A percentile compares a stretch with the other conserved stretches of the same genome.
Evolutionary conservation across 2,113 vertebrate genomes (phyloP).

Genomic region (Bos indicus): DNA sequence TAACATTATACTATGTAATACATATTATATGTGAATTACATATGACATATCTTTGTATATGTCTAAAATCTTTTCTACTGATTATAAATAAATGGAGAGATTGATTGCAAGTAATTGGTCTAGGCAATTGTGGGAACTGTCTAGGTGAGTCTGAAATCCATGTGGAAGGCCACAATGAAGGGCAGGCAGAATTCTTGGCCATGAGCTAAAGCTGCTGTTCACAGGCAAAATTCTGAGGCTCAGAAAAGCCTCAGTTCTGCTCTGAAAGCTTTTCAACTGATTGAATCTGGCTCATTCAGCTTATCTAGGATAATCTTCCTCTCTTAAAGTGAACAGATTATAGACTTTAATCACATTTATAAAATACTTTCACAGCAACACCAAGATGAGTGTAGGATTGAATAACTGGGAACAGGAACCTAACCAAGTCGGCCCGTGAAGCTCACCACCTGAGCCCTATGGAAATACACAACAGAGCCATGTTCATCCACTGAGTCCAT

Average conservation of each 20-base stretch:
- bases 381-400: neutral
- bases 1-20: neutral
- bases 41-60: neutral
- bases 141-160: neutral
- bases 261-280: neutral
- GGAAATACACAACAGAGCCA: rapidly evolving
- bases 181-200: neutral
- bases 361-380: neutral
- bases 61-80: neutral
- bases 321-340: neutral
- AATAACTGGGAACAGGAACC: neutral
- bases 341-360: neutral
- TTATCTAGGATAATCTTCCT: neutral
- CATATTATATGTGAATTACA: neutral
- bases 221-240: neutral
- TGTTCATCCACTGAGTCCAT: rapidly evolving
- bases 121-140: too few relatives aligned
- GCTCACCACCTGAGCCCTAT: rapidly evolving
- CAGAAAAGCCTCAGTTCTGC: neutral
- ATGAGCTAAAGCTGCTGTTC: neutral
- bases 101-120: neutral
- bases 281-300: neutral
- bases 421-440: neutral
- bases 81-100: neutral
- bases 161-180: rapidly evolving